Evolutionary conservation across 2,113 vertebrate genomes (phyloP), one percentile per base, ranked within the genome.

Genomic region (Caretta caretta): DNA sequence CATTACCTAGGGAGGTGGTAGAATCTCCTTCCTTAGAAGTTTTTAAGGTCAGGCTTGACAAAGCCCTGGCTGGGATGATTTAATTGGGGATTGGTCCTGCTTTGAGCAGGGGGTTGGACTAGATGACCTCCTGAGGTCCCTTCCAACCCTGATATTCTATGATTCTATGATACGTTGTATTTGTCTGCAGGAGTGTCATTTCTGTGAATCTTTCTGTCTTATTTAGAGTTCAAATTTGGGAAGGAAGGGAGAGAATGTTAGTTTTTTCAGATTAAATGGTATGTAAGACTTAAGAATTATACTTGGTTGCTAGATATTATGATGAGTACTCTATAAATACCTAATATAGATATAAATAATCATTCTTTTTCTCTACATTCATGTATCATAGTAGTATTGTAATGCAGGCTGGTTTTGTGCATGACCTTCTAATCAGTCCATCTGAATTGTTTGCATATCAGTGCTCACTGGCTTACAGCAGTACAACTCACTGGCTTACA

Each of bases 271-370:
- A 51, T 38, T 20, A 7, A 65, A 51, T 24, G 6, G 3, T 25
- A 78, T 0, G 9, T 49, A 88, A 83, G 35, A 59, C 79, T 88
- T 42, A 17, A 49, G 51, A 29, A 27, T 59, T 91, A 59, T 86
- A 42, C 54, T 0, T 25, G 50, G 54, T 54, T 83, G 10, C 35
- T 19, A 0, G 3, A 17, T 38, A 53, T 81, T 1, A 0, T 82
- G 53, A 35, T 65, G 11, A 59, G 92, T 75, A 83, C 84, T 42
- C 3, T 0, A 38, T 72, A 85, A 90, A 95, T 93, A 92, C 95
- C 95, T 95, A 90, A 95, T 90, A 94, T 57, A 95, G 94, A 78
- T 14, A 82, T 86, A 87, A n/a, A 92, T 35, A 92, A 76, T 49
- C 24, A 76, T 93, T 80, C 54, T 93, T 54, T 65, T 76, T 76